Evolutionary conservation across 2,797 vertebrate genomes (phyloP), one percentile per base, ranked within the genome.

Genomic region (Propithecus deckenii): DNA sequence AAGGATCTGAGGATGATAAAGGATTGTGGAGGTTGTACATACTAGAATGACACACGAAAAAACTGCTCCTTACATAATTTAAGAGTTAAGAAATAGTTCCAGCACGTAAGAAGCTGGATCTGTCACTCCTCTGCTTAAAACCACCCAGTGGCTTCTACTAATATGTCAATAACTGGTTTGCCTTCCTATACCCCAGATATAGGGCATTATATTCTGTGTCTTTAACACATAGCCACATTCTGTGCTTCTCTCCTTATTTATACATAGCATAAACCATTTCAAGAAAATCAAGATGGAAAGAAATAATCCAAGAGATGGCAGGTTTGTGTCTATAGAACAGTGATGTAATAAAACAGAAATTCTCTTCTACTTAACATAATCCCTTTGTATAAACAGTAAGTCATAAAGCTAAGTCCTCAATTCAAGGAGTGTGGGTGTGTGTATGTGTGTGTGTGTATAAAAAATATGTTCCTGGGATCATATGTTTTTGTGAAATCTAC

Each of bases 21-120:
- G 15, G 20, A 4, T 75, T 17, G 12, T 7, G 0, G 2, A 7
- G 4, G 2, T 5, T 87, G 20, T 43, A 17, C 12, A 35, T 46
- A 57, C 3, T 92, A 50, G 15, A 67, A 30, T 86, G 15, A 83
- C 8, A 15, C 12, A 32, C 55, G 9, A 84, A 48, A 52, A 86
- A 59, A 46, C 20, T 71, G 23, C 5, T 90, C 2, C 22, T 92
- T 13, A 2, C 2, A 20, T 18, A 8, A 48, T 7, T 50, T 50
- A 92, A 69, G 25, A 89, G 50, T 7, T 28, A 3, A 89, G 3
- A 74, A 80, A 46, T 6, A 52, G 17, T 41, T 43, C n/a, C 4
- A 76, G 20, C 7, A 89, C 5, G 12, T 69, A 76, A 80, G 28
- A 63, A 43, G 13, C 3, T 23, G 41, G 23, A 59, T 48, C 17